Percentiles rank a stretch among this genome's conserved stretches.
These are phyloP conservation scores for Tuberolachnus salignus DNA, from an alignment of 2,888 invertebrate genomes.

Conservation along the genomic window DNA sequence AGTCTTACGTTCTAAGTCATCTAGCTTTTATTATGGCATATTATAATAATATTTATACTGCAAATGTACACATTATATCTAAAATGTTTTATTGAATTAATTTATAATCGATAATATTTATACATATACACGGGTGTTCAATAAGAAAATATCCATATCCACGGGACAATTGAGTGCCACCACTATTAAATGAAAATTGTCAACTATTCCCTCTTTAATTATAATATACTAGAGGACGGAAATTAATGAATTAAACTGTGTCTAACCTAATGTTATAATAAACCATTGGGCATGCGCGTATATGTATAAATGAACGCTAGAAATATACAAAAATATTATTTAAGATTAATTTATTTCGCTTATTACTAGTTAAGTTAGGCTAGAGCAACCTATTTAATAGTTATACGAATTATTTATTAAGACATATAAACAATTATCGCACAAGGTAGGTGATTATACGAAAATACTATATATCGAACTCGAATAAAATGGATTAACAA, in stretches of 20 bases:
- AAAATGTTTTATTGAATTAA: slow-evolving; percentile 37
- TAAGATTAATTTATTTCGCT: slow-evolving; percentile 2
- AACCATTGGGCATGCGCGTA: slow-evolving; percentile 1
- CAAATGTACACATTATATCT: slow-evolving; percentile 43
- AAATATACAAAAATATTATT: slow-evolving; percentile 17
- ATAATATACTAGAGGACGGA: background rate
- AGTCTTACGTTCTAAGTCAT: slow-evolving; percentile 46
- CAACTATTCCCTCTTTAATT: too few species aligned
- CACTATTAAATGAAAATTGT: too few species aligned
- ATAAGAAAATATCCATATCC: background rate
- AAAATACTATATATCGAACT: background rate
- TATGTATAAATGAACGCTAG: background rate
- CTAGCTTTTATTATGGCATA: slow-evolving; percentile 17
- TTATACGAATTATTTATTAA: slow-evolving; percentile 16
- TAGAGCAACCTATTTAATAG: background rate
- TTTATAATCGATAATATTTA: slow-evolving; percentile 30
- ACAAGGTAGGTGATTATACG: slow-evolving; percentile 42
- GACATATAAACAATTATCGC: slow-evolving; percentile 20
- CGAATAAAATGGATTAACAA: slow-evolving; percentile 14
- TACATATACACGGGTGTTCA: slow-evolving; percentile 17
- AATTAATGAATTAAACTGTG: slow-evolving; percentile 11
- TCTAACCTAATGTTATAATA: background rate
- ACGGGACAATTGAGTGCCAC: too few species aligned
- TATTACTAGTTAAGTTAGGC: too few species aligned
- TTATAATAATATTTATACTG: slow-evolving; percentile 45